Evolutionary conservation across 2,113 vertebrate genomes (phyloP).

Genomic region (Passer domesticus): DNA sequence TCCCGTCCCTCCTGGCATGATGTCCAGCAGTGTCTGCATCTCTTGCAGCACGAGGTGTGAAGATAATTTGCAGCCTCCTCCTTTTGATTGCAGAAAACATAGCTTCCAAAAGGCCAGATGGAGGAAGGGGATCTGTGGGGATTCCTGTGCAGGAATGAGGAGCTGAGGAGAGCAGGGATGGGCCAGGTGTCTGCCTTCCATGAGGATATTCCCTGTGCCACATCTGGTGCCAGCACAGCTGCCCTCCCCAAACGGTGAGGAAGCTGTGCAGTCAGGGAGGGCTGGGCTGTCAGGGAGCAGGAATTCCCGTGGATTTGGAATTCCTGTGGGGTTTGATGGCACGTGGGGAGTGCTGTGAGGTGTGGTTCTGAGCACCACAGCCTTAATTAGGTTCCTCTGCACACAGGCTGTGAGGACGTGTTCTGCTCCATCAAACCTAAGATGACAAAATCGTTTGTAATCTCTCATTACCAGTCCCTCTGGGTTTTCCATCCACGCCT

Average conservation of each 20-base stretch:
- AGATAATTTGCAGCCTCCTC: not conserved
- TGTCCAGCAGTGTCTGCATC: not conserved
- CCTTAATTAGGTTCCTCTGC: slow-evolving; percentile 18
- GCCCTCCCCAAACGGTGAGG: not conserved
- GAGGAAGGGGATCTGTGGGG: not conserved
- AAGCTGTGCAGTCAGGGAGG: slow-evolving; percentile 16
- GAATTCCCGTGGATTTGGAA: not conserved
- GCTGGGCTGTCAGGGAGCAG: slow-evolving; percentile 55
- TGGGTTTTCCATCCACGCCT: not conserved
- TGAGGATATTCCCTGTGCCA: slow-evolving; percentile 39
- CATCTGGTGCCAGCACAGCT: slow-evolving; percentile 47
- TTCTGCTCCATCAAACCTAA: not conserved
- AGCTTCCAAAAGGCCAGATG: not conserved
- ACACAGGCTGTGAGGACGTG: not conserved
- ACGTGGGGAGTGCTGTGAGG: slow-evolving; percentile 20
- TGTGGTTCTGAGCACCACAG: not conserved
- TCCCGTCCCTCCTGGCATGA: not conserved
- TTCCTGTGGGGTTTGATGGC: slow-evolving; percentile 27
- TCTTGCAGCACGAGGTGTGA: not conserved
- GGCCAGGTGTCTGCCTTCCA: slow-evolving; percentile 48
- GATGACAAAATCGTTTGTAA: slow-evolving; percentile 18
- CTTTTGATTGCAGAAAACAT: not conserved
- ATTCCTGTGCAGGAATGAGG: not conserved
- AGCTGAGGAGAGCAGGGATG: not conserved
- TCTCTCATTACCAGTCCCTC: not conserved